A percentile compares a stretch with the other conserved stretches of the same genome.
phyloP scores from a whole-genome alignment of 2,797 vertebrate species.

The Argentina silus region DNA sequence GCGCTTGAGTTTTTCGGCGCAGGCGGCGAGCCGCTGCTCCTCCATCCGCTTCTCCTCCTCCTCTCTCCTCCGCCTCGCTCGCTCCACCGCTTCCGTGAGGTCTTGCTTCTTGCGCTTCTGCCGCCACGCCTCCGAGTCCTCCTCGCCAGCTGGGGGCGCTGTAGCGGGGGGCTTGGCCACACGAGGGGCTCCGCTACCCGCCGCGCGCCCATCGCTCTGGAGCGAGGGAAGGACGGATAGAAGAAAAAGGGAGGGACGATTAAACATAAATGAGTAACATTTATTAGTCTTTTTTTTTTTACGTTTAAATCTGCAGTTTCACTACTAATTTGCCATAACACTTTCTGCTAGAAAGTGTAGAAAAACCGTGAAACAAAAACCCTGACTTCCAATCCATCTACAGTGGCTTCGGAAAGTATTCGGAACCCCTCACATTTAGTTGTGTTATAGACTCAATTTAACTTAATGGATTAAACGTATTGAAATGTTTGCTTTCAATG shows the following conservation, averaged over 20 bases:
- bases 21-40: slow-evolving; percentile 94
- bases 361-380: no score
- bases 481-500: no score
- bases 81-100: slow-evolving; percentile 92
- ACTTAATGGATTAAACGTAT: no score
- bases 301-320: no score
- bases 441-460: no score
- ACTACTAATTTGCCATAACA: no score
- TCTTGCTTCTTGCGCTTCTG: slow-evolving; percentile 95
- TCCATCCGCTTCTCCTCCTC: slow-evolving; percentile 97
- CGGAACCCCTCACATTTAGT: no score
- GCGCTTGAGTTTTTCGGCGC: slow-evolving; percentile 95
- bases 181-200: slow-evolving; percentile 72
- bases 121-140: slow-evolving; percentile 93
- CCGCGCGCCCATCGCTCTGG: slow-evolving; percentile 53
- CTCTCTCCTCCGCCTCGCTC: slow-evolving; percentile 91
- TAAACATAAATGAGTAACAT: neutral
- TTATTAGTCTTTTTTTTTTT: no score
- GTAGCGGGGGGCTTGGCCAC: slow-evolving; percentile 69
- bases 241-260: neutral
- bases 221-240: slow-evolving; percentile 5
- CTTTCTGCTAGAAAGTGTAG: no score
- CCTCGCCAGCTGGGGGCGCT: slow-evolving; percentile 79
- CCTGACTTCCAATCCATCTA: no score
- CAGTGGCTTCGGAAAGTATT: no score